Percentiles rank a stretch among this genome's conserved stretches.
These are phyloP conservation scores for Brachyptera putata DNA, from an alignment of 2,888 invertebrate species.

Conservation along the genomic window DNA sequence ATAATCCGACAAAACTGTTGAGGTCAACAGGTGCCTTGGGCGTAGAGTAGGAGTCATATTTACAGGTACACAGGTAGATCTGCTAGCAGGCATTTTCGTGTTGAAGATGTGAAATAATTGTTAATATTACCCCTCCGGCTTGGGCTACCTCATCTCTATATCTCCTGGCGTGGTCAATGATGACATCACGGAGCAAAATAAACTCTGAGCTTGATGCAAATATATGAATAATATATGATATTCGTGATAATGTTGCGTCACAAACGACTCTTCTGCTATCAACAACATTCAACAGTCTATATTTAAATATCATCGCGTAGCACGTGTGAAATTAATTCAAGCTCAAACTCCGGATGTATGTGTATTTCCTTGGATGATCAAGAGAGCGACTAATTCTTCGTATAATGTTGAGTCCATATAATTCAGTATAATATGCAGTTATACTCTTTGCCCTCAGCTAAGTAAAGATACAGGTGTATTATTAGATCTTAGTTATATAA, in stretches of 20 bases:
- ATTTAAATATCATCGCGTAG: not conserved
- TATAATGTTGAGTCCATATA: not conserved
- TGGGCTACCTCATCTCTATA: not conserved
- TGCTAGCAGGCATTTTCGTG: not conserved
- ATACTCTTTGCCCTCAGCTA: not conserved
- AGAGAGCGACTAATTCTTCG: not conserved
- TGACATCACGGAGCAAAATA: not conserved
- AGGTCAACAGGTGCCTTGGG: not conserved
- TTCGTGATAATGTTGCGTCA: not conserved
- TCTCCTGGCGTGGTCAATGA: not conserved
- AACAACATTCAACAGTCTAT: not conserved
- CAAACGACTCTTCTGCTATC: not conserved
- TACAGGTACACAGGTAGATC: too few species aligned
- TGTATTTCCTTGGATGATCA: slow-evolving; percentile 7
- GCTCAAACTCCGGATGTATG: not conserved
- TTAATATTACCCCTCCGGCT: not conserved
- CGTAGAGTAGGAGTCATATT: not conserved
- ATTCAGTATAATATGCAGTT: not conserved
- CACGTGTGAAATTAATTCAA: not conserved
- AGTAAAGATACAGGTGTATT: not conserved
- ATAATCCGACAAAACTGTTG: not conserved
- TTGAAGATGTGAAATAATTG: not conserved
- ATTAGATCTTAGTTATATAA: not conserved
- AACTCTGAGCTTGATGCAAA: not conserved
- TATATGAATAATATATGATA: not conserved